Conservation (phyloP, 2,888 invertebrate genomes). For the Meganola albula region DNA sequence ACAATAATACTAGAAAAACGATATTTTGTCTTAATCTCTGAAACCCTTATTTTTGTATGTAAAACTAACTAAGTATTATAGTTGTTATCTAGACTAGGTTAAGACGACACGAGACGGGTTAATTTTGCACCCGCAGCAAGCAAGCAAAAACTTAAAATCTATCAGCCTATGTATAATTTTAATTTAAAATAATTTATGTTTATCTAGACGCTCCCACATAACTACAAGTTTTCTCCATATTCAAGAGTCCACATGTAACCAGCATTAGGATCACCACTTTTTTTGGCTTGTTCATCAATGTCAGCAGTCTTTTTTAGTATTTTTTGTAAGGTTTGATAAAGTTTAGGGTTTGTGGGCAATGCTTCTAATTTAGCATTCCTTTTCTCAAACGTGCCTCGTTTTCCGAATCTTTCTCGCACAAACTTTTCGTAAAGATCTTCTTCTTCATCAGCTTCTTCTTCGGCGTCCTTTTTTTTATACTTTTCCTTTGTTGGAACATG, state of each 20-base stretch:
- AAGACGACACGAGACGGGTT: no score
- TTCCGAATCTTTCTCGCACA: constrained; percentile 67
- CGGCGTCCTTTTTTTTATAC: constrained; percentile 37
- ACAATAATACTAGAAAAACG: no score
- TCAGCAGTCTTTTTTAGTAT: constrained; percentile 61
- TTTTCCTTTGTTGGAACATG: constrained; percentile 33
- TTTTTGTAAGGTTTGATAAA: constrained; percentile 50
- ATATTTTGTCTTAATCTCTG: no score
- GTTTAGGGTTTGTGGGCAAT: constrained; percentile 41
- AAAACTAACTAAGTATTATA: no score
- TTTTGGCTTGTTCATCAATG: constrained; percentile 54
- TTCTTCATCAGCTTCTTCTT: constrained; percentile 38
- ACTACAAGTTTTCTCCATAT: constrained; percentile 63
- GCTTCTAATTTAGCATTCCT: constrained; percentile 48
- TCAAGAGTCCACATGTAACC: constrained; percentile 75
- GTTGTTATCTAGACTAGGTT: no score
- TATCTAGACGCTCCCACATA: background rate
- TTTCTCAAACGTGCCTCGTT: constrained; percentile 50
- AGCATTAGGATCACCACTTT: constrained; percentile 64
- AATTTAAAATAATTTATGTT: constrained; percentile 2
- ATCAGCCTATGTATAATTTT: constrained; percentile 20
- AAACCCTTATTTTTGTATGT: no score
- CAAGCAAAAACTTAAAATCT: constrained; percentile 18
- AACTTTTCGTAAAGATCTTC: constrained; percentile 69
- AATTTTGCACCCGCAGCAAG: no score